A percentile compares a stretch with the other conserved stretches of the same genome.
These are phyloP conservation scores for Cephus rjabovi DNA, from an alignment of 2,888 invertebrate species.

Conservation along the genomic window DNA sequence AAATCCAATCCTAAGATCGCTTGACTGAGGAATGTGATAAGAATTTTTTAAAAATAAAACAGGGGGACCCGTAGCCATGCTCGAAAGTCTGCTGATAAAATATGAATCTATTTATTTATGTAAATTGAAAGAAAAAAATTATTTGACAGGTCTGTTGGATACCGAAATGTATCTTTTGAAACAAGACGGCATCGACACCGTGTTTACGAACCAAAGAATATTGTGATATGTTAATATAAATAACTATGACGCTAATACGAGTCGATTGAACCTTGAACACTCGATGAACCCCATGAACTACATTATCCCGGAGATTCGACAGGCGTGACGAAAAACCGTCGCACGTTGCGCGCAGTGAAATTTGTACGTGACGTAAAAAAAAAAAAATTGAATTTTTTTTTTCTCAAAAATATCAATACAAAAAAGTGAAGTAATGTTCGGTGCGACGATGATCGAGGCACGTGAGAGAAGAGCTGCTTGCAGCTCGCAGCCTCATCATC, in stretches of 20 bases:
- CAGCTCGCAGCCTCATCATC: conserved; percentile 19
- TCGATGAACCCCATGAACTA: conserved; percentile 9
- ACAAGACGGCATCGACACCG: conserved; percentile 28
- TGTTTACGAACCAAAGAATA: conserved; percentile 32
- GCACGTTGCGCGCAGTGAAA: background rate
- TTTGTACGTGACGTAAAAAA: conserved; percentile 1
- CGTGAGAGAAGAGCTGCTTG: conserved; percentile 47
- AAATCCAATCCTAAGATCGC: too few relatives aligned
- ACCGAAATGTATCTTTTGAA: conserved; percentile 45
- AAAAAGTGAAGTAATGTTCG: conserved; percentile 45
- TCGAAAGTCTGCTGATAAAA: too few relatives aligned
- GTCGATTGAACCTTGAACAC: conserved; percentile 1
- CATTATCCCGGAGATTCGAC: background rate
- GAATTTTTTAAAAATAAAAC: background rate
- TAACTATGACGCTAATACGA: conserved; percentile 8
- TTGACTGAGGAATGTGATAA: background rate
- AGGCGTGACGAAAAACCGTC: conserved; percentile 11
- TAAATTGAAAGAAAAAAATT: background rate
- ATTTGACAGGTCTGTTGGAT: conserved; percentile 47
- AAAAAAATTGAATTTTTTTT: background rate
- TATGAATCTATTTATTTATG: too few relatives aligned
- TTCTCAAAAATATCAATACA: background rate
- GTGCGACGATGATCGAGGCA: conserved; percentile 57
- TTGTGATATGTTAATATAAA: conserved; percentile 24
- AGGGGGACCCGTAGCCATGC: too few relatives aligned